These are phyloP conservation scores for Trididemnum miniatum DNA, from an alignment of 23 tunicate species.

Conservation along the genomic window DNA sequence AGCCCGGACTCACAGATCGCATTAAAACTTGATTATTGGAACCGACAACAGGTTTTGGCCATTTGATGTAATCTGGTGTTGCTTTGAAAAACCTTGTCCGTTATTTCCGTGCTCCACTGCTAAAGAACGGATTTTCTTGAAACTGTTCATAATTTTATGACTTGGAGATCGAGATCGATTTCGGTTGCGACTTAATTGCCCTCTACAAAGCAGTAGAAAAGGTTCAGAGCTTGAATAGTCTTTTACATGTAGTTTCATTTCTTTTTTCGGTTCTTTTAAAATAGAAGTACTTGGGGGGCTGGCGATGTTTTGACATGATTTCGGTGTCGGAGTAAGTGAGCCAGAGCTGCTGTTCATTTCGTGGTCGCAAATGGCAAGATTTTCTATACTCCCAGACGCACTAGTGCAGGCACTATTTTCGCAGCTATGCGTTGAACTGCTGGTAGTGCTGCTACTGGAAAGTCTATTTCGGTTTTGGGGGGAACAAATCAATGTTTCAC, in stretches of 20 bases:
- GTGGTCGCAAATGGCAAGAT: background rate
- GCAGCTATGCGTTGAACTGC: constrained; percentile 35
- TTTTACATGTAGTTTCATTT: constrained; percentile 35
- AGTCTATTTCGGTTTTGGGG: background rate
- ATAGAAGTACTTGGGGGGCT: background rate
- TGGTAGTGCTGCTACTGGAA: background rate
- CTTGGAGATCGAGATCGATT: constrained; percentile 48
- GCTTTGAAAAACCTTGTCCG: background rate
- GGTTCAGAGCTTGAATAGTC: constrained; percentile 75
- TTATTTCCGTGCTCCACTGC: constrained; percentile 31
- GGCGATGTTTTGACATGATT: too few species aligned
- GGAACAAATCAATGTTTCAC: background rate
- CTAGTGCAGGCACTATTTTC: constrained; percentile 34
- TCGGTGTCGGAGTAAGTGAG: background rate
- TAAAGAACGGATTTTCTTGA: constrained; percentile 53
- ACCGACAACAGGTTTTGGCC: background rate
- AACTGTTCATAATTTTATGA: constrained; percentile 52
- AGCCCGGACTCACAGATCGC: background rate
- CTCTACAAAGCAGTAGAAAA: constrained; percentile 73
- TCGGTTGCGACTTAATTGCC: constrained; percentile 32
- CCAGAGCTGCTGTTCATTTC: background rate
- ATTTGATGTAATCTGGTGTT: background rate
- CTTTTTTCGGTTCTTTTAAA: background rate
- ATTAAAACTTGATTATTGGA: background rate
- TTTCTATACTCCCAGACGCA: constrained; percentile 44